A percentile compares a stretch with the other conserved stretches of the same genome.
Conservation (phyloP, 1,140 invertebrate species). For the Schlechtendalia chinensis region DNA sequence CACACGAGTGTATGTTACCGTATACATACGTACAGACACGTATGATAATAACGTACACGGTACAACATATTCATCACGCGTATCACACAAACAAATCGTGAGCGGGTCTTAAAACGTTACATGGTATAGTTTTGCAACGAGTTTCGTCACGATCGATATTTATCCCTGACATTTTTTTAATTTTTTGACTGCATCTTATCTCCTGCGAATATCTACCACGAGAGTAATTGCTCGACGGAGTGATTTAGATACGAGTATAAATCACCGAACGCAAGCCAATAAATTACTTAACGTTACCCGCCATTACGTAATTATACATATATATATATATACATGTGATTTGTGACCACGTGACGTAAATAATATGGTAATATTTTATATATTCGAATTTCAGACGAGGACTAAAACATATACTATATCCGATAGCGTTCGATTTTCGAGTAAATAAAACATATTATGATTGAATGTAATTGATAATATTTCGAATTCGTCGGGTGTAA, state of each 20-base stretch:
- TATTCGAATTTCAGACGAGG: too few species aligned
- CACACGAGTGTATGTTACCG: too few species aligned
- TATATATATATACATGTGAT: too few species aligned
- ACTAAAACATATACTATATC: too few species aligned
- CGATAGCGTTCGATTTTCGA: too few species aligned
- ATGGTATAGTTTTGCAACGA: neutral
- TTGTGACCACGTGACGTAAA: too few species aligned
- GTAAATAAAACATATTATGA: too few species aligned
- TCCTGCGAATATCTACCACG: neutral
- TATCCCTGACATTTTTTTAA: constrained; percentile 25
- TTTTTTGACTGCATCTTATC: constrained; percentile 5
- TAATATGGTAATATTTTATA: too few species aligned
- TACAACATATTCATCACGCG: neutral
- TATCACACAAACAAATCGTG: constrained; percentile 27
- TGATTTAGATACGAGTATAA: too few species aligned
- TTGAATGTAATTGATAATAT: too few species aligned
- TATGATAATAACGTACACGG: neutral
- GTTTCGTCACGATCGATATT: constrained; percentile 21
- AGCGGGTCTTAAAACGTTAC: neutral
- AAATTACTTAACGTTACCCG: neutral
- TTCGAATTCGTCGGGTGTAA: too few species aligned
- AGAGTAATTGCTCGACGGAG: neutral
- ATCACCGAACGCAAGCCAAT: neutral
- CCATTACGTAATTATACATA: too few species aligned
- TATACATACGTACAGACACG: neutral